These are phyloP conservation scores for Watsonalla binaria DNA, from an alignment of 2,888 invertebrate species.

Conservation along the genomic window DNA sequence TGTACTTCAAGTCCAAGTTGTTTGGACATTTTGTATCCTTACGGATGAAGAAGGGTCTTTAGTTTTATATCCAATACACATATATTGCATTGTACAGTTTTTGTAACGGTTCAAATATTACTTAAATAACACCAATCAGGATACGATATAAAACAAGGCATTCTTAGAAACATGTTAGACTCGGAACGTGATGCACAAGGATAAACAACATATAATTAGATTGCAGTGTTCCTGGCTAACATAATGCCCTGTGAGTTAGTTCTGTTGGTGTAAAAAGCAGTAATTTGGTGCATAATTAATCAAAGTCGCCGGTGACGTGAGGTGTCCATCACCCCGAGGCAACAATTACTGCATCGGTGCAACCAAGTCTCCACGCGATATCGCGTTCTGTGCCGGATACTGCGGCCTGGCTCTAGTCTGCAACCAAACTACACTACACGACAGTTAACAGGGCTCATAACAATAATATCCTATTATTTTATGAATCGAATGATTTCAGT, in stretches of 20 bases:
- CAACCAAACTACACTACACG: neutral
- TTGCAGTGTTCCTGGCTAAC: neutral
- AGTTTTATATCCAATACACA: too few species aligned
- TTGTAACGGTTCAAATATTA: too few species aligned
- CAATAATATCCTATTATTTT: too few species aligned
- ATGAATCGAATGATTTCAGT: too few species aligned
- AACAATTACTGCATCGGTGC: constrained; percentile 49
- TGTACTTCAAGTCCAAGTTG: too few species aligned
- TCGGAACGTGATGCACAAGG: neutral
- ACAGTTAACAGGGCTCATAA: too few species aligned
- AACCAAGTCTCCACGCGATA: constrained; percentile 47
- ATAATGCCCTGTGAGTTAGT: neutral
- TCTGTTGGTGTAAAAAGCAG: constrained; percentile 3
- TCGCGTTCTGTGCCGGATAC: constrained; percentile 41
- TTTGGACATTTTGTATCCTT: too few species aligned
- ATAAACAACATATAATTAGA: neutral
- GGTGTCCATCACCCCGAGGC: constrained; percentile 27
- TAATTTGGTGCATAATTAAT: constrained; percentile 27
- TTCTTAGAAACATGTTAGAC: too few species aligned
- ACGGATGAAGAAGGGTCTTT: too few species aligned
- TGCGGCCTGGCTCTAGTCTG: constrained; percentile 10
- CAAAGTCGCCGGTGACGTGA: constrained; percentile 24
- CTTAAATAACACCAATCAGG: too few species aligned
- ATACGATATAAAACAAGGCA: too few species aligned
- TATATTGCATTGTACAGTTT: too few species aligned